Evolutionary conservation across 1,140 invertebrate genomes (phyloP), one percentile per base, ranked within the genome.

Genomic region (Euglossa dilemma): DNA sequence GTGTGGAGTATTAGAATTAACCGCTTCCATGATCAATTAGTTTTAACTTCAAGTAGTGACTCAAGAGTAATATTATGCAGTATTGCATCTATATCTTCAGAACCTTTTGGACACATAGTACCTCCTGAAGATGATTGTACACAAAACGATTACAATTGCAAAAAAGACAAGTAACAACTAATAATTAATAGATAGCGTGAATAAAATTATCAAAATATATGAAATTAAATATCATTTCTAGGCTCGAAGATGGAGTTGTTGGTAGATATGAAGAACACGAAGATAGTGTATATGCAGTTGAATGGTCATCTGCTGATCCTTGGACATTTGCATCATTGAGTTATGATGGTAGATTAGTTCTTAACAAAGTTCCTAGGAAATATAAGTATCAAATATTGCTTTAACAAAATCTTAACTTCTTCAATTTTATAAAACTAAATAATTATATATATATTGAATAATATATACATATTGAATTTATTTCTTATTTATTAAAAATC

Each of bases 291-390:
- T 99, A 99, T 95, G 97, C 97, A 91, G 98, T 97, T 1, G 98
- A 99, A 94, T 99, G 99, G 99, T 99, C 98, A 79, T 96, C 97
- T 59, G 97, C 98, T 59, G 99, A 99, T 95, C 98, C 99, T 25
- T 99, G 99, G 99, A 97, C 98, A 61, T 99, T 99, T 96, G 99
- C 99, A 50, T 99, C 98, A 0, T 95, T 99, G 0, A 99, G 98
- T 93, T 99, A 99, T 94, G 99, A 99, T 95, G 99, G 98, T 7
- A 94, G 99, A 83, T 95, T 99, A 54, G 97, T 99, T 59, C 96
- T 99, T 72, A 99, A 98, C 72, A 96, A 97, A 93, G 98, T 99
- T 8, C 98, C 98, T 43, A 95, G 97, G 86, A 97, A 97, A 87
- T 97, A 98, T 91, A 99, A 99, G 95, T 99, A 99, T 91, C 96